These are phyloP conservation scores for Carlito syrichta DNA, from an alignment of 2,113 vertebrate species.

Conservation along the genomic window DNA sequence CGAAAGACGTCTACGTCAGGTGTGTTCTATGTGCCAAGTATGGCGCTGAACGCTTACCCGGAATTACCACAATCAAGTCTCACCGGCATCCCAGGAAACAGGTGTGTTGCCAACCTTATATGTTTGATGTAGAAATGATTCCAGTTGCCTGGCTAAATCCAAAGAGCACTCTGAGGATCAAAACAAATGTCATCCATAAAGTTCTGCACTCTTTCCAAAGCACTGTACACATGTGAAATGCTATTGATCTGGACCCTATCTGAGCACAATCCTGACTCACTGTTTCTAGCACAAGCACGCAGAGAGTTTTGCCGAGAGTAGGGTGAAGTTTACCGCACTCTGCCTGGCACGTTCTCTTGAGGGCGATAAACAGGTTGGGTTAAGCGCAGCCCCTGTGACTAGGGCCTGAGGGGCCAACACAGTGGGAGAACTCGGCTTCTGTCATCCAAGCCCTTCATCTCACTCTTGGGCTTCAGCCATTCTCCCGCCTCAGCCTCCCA, in stretches of 20 bases:
- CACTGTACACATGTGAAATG: fast-evolving
- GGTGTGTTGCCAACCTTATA: background rate
- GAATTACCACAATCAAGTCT: background rate
- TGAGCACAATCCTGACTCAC: background rate
- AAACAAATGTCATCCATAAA: background rate
- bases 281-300: fast-evolving
- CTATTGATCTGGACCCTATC: background rate
- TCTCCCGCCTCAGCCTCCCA: too few relatives aligned
- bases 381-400: fast-evolving
- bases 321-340: background rate
- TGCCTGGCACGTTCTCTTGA: fast-evolving
- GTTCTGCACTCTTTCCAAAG: background rate
- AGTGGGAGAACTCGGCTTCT: background rate
- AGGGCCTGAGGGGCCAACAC: fast-evolving
- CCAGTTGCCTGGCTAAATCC: background rate
- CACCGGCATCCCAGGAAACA: background rate
- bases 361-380: background rate
- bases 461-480: too few relatives aligned
- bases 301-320: background rate
- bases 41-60: background rate
- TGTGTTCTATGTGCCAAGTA: background rate
- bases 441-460: too few relatives aligned
- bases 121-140: background rate
- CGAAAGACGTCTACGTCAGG: fast-evolving
- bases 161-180: background rate